These are phyloP conservation scores for Eubucco bourcierii DNA, from an alignment of 2,113 vertebrate genomes.

Conservation along the genomic window DNA sequence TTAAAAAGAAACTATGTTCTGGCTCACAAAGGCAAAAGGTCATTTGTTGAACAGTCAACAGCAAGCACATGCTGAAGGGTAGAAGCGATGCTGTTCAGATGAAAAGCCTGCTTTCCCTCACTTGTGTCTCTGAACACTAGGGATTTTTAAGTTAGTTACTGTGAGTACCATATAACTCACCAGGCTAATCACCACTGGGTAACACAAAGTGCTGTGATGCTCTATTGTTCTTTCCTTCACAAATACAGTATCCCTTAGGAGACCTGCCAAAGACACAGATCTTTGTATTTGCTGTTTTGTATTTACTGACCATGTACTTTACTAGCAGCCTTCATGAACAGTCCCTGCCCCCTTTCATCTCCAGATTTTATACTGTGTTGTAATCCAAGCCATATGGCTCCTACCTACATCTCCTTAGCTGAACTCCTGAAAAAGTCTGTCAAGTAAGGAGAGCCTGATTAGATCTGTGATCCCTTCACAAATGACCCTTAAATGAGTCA, in stretches of 20 bases:
- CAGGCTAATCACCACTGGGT: neutral
- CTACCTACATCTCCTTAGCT: neutral
- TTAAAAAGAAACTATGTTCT: neutral
- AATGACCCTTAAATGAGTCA: neutral
- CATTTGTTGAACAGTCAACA: neutral
- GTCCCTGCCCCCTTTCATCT: neutral
- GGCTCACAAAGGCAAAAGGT: neutral
- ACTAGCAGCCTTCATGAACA: neutral
- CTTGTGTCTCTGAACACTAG: neutral
- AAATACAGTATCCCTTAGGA: neutral
- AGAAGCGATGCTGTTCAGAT: neutral
- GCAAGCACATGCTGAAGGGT: neutral
- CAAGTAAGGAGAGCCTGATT: neutral
- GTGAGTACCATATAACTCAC: neutral
- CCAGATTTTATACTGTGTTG: neutral
- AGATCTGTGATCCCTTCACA: neutral
- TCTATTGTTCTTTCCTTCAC: neutral
- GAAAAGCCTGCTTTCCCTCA: neutral
- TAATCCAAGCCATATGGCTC: slow-evolving; percentile 45
- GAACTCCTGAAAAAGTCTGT: neutral
- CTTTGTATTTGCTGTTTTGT: neutral
- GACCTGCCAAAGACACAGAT: neutral
- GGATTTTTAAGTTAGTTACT: neutral
- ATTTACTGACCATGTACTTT: neutral
- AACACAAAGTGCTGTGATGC: neutral